Conservation (phyloP, 2,797 vertebrate species). For the Anniella stebbinsi region DNA sequence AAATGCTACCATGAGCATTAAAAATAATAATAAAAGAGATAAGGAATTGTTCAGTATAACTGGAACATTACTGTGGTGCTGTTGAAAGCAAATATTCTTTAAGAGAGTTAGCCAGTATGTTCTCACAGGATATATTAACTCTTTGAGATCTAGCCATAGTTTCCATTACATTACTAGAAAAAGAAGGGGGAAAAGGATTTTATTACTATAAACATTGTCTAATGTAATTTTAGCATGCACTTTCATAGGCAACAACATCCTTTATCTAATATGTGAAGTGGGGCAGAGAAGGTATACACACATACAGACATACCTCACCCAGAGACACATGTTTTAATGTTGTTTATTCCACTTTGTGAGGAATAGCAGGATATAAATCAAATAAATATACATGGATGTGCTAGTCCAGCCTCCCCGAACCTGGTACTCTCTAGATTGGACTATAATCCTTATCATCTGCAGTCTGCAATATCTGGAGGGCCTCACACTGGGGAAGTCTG, state of each 20-base stretch:
- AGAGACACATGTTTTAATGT: too few species aligned
- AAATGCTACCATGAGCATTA: constrained; percentile 37
- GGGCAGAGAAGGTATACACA: not conserved
- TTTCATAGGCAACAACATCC: not conserved
- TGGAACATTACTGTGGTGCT: constrained; percentile 49
- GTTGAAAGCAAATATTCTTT: not conserved
- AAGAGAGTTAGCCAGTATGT: constrained; percentile 2
- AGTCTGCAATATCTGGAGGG: too few species aligned
- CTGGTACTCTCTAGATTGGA: too few species aligned
- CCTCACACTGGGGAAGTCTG: too few species aligned
- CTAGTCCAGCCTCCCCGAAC: too few species aligned
- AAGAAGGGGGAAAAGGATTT: not conserved
- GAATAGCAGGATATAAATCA: too few species aligned
- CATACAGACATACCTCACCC: not conserved
- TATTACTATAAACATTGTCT: not conserved
- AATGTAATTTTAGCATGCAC: not conserved
- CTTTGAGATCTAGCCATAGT: not conserved
- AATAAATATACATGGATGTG: too few species aligned
- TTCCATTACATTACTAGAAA: not conserved
- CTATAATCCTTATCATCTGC: too few species aligned
- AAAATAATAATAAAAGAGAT: constrained; percentile 10
- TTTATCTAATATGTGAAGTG: not conserved
- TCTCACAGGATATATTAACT: constrained; percentile 48
- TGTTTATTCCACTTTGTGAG: too few species aligned
- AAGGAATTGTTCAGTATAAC: constrained; percentile 35